Base-by-base conservation (phyloP, 2,888 invertebrate species). In the Melinaea menophilus region DNA sequence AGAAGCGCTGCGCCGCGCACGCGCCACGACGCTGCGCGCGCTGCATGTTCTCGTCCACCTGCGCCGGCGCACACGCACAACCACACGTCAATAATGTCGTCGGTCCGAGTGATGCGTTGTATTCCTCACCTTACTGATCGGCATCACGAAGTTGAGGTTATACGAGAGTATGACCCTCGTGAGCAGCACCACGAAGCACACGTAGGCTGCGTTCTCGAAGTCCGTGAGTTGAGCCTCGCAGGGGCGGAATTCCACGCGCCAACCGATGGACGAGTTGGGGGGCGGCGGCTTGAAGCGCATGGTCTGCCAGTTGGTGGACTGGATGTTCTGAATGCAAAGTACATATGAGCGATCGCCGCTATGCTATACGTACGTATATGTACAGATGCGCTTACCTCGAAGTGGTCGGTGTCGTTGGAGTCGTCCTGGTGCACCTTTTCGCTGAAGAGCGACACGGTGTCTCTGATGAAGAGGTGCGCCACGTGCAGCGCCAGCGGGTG, bases 281-380 rank as follows among this genome's bases (percentile, higher is more conserved):
- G 98, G 98, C 55, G 99, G 99, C 41, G 99, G 99, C 90, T 99
- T 99, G 90, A 99, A 99, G 51, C 98, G 93, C 98, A 99, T 98
- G 45, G 98, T 98, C 90, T 99, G 99, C 99, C 99, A 99, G 91
- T 99, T 99, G 37, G 99, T 99, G 0, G 99, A 99, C 82, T 99
- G 99, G 73, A 99, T 98, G 82, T 99, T 99, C 96, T 97, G 82
- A 12, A 13, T 35, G 34, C 5, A 9, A 34, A 5, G 4, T 22
- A 57, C 13, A 57, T 7, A n/a, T 13, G 22, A 5, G 13, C n/a
- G 13, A 48, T 48, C 12, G 22, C 22, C 22, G 22, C 22, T 22
- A 22, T 22, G 22, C 22, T 22, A 22, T 22, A 22, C 22, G 22
- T 22, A 22, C 22, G 22, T 22, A 22, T 22, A 22, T 0, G 22